Evolutionary conservation across 2,113 vertebrate species (phyloP).

Genomic region (Heptranchias perlo): DNA sequence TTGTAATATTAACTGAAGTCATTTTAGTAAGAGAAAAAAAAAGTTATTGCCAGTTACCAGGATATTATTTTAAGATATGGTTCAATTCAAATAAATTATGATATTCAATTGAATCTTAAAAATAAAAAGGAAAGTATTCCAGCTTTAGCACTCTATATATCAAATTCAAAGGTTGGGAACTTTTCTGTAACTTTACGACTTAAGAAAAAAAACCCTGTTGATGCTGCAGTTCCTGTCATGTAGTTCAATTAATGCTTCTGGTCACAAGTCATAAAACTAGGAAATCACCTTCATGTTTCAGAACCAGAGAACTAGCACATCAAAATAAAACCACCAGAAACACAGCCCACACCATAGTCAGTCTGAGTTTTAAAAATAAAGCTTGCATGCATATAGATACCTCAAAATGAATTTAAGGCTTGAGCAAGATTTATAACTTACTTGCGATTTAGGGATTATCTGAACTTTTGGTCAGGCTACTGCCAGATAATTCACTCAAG

Average conservation of each 20-base stretch:
- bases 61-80: background rate
- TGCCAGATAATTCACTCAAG: background rate
- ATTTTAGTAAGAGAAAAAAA: background rate
- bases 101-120: background rate
- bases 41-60: background rate
- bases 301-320: background rate
- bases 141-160: background rate
- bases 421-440: background rate
- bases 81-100: background rate
- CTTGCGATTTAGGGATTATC: background rate
- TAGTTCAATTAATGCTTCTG: background rate
- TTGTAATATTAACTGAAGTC: background rate
- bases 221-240: background rate
- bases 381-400: background rate
- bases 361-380: background rate
- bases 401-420: background rate
- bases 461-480: background rate
- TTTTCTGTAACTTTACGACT: background rate
- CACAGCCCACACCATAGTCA: background rate
- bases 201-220: slow-evolving; percentile 2
- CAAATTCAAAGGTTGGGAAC: background rate
- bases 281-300: background rate
- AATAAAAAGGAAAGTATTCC: background rate
- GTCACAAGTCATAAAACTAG: background rate
- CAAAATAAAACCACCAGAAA: background rate